A percentile compares a stretch with the other conserved stretches of the same genome.
Conservation (phyloP, 2,797 vertebrate genomes). For the Lagorchestes hirsutus region DNA sequence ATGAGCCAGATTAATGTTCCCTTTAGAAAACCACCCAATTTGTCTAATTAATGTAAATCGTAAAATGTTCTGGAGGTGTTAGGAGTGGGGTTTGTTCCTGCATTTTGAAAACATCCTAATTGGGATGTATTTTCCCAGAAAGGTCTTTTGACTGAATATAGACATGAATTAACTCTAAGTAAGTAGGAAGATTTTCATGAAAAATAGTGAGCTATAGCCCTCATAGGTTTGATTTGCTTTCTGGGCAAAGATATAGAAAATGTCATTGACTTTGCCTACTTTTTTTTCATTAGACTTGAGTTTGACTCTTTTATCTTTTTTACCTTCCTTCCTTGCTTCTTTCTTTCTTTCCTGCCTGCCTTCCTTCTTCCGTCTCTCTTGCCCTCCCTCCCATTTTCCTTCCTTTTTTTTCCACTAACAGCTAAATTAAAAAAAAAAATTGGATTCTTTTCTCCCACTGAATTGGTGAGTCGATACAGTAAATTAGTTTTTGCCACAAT, state of each 20-base stretch:
- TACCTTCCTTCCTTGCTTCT: background rate
- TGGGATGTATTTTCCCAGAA: conserved; percentile 35
- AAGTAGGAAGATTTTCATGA: background rate
- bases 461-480: background rate
- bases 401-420: background rate
- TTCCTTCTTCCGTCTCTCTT: background rate
- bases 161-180: background rate
- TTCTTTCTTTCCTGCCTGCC: background rate
- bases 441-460: background rate
- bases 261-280: background rate
- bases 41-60: conserved; percentile 68
- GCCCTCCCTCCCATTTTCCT: too few relatives aligned
- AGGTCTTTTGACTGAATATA: background rate
- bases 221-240: background rate
- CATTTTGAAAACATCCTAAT: conserved; percentile 54
- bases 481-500: background rate
- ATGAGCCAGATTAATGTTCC: conserved; percentile 72
- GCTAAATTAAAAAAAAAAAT: background rate
- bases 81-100: conserved; percentile 23
- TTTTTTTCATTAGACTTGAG: background rate
- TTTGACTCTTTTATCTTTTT: background rate
- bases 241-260: background rate
- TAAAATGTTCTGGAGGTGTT: conserved; percentile 52
- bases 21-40: conserved; percentile 48
- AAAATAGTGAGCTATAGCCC: background rate